Evolutionary conservation across 2,797 vertebrate genomes (phyloP).

Genomic region (Glyptemys insculpta): DNA sequence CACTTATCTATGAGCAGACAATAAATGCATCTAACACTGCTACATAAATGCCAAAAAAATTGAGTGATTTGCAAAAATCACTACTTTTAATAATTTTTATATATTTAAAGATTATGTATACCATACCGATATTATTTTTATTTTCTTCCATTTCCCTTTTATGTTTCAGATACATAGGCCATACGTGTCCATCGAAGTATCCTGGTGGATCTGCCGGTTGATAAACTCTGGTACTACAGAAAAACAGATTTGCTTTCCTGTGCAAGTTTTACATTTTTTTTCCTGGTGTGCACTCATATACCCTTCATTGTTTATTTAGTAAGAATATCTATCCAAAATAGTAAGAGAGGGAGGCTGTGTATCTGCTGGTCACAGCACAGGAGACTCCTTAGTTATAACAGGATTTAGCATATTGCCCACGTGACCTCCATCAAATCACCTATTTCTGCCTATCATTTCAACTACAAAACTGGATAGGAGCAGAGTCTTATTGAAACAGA

Average conservation of each 20-base stretch:
- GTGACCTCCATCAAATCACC: background rate
- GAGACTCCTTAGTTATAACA: background rate
- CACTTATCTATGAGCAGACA: background rate
- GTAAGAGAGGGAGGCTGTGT: background rate
- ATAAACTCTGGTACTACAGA: slow-evolving; percentile 88
- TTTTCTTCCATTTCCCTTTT: slow-evolving; percentile 84
- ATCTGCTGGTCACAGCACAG: background rate
- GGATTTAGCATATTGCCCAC: too few relatives aligned
- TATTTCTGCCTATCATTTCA: background rate
- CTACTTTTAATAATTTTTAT: background rate
- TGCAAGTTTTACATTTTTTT: background rate
- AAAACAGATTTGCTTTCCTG: slow-evolving; percentile 41
- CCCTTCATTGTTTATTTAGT: background rate
- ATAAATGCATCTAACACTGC: background rate
- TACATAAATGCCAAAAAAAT: background rate
- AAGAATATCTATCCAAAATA: background rate
- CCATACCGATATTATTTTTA: slow-evolving; percentile 83
- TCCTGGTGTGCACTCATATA: background rate
- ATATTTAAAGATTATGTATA: slow-evolving; percentile 40
- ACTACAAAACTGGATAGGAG: background rate
- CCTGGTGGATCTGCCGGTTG: slow-evolving; percentile 90
- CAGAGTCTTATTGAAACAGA: background rate
- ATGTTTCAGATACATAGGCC: slow-evolving; percentile 95
- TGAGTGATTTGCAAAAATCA: background rate
- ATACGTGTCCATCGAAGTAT: slow-evolving; percentile 93